Conservation (phyloP, 64 coral and sea anemone species). For the Pachyseris speciosa region DNA sequence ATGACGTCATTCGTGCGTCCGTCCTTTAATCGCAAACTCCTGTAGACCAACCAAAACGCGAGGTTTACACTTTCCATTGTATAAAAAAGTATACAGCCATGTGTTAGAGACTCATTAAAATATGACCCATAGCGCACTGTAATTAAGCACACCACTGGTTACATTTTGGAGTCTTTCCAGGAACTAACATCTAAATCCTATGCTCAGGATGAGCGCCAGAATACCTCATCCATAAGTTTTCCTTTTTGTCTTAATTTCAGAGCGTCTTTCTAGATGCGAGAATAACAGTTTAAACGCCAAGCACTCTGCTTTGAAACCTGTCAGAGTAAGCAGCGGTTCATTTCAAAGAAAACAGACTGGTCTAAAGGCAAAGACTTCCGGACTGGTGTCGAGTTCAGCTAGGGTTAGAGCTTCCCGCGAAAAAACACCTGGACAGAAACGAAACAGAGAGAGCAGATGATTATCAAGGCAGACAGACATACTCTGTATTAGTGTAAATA, state of each 20-base stretch:
- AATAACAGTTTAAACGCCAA: constrained; percentile 40
- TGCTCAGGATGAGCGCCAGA: too few species aligned
- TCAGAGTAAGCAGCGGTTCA: constrained; percentile 7
- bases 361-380: not conserved
- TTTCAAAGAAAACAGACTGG: constrained; percentile 19
- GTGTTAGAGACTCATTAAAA: too few species aligned
- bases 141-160: too few species aligned
- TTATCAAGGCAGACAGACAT: not conserved
- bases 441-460: constrained; percentile 37
- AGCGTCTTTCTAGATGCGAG: constrained; percentile 72
- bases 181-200: too few species aligned
- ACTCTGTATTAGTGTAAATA: not conserved
- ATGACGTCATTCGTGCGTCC: too few species aligned
- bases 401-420: constrained; percentile 21
- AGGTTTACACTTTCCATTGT: too few species aligned
- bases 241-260: not conserved
- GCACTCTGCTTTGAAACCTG: not conserved
- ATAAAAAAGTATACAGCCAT: too few species aligned
- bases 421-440: constrained; percentile 16
- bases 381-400: not conserved
- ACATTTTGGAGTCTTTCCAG: too few species aligned
- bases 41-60: too few species aligned
- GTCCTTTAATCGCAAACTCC: too few species aligned
- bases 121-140: too few species aligned
- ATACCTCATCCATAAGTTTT: not conserved